These are phyloP conservation scores for Dermatemys mawii DNA, from an alignment of 2,113 vertebrate genomes.

Conservation along the genomic window DNA sequence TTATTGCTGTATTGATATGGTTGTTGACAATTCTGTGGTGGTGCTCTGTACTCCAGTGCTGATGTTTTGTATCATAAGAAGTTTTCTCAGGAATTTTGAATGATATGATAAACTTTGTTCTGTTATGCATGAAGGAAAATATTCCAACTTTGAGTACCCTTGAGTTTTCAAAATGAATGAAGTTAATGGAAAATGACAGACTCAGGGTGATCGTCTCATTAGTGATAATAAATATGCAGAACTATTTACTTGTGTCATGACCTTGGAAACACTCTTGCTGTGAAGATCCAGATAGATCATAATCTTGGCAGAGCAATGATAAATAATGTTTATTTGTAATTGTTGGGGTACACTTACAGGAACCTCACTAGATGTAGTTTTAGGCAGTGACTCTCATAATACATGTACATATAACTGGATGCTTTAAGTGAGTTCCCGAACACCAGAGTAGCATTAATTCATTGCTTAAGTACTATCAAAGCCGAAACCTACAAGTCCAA, in stretches of 20 bases:
- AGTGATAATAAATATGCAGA: neutral
- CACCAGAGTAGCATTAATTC: neutral
- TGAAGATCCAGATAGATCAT: neutral
- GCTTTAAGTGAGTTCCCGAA: neutral
- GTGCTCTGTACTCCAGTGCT: neutral
- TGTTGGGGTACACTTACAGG: neutral
- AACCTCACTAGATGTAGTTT: neutral
- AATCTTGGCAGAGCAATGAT: neutral
- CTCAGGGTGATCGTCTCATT: neutral
- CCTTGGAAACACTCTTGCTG: neutral
- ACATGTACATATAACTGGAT: neutral
- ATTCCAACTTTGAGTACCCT: neutral
- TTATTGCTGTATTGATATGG: neutral
- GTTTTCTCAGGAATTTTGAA: neutral
- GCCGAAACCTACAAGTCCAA: accelerated
- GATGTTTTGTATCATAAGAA: neutral
- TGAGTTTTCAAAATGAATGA: neutral
- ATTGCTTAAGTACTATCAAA: neutral
- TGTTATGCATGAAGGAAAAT: neutral
- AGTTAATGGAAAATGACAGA: neutral
- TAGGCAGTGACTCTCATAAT: neutral
- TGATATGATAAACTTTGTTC: neutral
- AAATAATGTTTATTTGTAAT: too few species aligned
- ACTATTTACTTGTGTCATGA: neutral
- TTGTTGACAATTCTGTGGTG: neutral